Evolutionary conservation across 2,888 invertebrate genomes (phyloP).

Genomic region (Phaonia tiefii): DNA sequence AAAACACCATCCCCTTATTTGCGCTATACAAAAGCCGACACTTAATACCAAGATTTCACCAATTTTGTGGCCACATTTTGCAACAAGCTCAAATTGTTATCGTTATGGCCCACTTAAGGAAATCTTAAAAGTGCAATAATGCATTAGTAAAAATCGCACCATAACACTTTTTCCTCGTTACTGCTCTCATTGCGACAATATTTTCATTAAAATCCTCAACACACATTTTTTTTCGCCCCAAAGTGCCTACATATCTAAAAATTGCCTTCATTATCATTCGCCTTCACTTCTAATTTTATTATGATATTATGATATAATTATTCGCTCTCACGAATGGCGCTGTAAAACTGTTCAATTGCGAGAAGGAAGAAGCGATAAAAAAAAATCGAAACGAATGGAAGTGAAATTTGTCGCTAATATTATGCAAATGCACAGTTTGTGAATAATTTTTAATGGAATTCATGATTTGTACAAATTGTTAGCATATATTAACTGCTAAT

Average conservation of each 20-base stretch:
- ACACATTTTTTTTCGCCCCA: conserved; percentile 7
- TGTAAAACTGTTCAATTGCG: background rate
- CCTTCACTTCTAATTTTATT: conserved; percentile 44
- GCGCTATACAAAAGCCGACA: no score
- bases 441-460: conserved; percentile 31
- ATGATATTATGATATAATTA: conserved; percentile 51
- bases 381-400: background rate
- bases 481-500: conserved; percentile 8
- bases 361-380: background rate
- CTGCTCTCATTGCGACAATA: conserved; percentile 1
- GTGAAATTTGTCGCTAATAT: background rate
- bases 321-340: conserved; percentile 14
- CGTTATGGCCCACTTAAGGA: background rate
- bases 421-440: conserved; percentile 18
- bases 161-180: background rate
- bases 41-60: no score
- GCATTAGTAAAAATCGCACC: conserved; percentile 48
- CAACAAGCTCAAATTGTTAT: background rate
- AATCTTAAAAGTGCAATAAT: conserved; percentile 36
- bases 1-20: no score
- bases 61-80: no score
- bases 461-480: conserved; percentile 7
- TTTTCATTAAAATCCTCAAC: conserved; percentile 33
- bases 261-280: conserved; percentile 23
- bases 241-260: conserved; percentile 8